Evolutionary conservation across 2,888 invertebrate genomes (phyloP).

Genomic region (Eubasilissa splendida): DNA sequence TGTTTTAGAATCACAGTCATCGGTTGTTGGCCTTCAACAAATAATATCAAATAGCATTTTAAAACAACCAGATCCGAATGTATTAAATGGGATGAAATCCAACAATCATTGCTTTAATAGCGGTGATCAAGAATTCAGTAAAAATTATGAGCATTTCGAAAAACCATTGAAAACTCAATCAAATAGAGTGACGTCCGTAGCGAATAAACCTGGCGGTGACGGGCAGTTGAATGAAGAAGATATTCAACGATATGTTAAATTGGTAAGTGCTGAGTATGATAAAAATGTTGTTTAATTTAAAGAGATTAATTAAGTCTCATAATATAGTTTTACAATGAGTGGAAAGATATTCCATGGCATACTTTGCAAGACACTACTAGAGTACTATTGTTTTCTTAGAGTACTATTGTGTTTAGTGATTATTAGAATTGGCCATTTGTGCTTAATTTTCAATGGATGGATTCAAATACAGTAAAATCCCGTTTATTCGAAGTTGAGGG

Average conservation of each 20-base stretch:
- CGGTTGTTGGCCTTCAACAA: slow-evolving; percentile 1
- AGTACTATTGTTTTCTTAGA: too few species aligned
- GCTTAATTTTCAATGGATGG: too few species aligned
- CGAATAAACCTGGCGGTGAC: slow-evolving; percentile 59
- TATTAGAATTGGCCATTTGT: too few species aligned
- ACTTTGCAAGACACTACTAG: too few species aligned
- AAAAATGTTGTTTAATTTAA: not conserved
- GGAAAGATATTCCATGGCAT: too few species aligned
- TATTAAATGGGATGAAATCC: slow-evolving; percentile 64
- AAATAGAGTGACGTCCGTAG: not conserved
- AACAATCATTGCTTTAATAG: not conserved
- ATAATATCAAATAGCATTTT: not conserved
- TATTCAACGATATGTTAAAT: slow-evolving; percentile 68
- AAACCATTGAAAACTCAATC: slow-evolving; percentile 26
- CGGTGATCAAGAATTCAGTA: not conserved
- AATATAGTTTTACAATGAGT: too few species aligned
- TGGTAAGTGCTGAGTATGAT: slow-evolving; percentile 62
- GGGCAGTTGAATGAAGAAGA: slow-evolving; percentile 61
- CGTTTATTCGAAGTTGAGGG: too few species aligned
- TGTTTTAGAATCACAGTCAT: slow-evolving; percentile 26
- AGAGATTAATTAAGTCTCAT: too few species aligned
- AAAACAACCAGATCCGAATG: slow-evolving; percentile 44
- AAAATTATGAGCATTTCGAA: slow-evolving; percentile 23
- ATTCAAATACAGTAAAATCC: too few species aligned
- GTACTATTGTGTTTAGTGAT: too few species aligned